A percentile compares a stretch with the other conserved stretches of the same genome.
Evolutionary conservation across 1,140 invertebrate genomes (phyloP).

Genomic region (Gonatopus flavifemur): DNA sequence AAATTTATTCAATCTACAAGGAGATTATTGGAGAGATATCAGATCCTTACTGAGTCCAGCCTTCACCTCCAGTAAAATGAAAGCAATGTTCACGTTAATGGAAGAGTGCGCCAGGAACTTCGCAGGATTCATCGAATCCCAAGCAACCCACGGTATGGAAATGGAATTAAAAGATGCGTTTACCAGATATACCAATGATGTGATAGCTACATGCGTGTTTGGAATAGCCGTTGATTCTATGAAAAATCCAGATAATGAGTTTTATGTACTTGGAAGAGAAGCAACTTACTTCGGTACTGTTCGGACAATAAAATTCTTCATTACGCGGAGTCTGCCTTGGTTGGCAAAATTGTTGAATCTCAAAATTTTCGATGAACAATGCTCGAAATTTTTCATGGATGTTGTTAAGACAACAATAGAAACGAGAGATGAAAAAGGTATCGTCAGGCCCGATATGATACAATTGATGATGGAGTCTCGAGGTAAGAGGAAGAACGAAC

Average conservation of each 20-base stretch:
- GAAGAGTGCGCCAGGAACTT: constrained; percentile 21
- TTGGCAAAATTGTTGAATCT: background rate
- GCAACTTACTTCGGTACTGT: constrained; percentile 9
- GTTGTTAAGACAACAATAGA: background rate
- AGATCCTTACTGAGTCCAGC: constrained; percentile 40
- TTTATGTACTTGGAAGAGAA: constrained; percentile 28
- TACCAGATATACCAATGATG: constrained; percentile 52
- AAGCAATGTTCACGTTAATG: constrained; percentile 32
- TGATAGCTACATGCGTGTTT: constrained; percentile 55
- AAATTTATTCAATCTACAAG: constrained; percentile 40
- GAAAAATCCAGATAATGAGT: constrained; percentile 35
- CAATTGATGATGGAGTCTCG: background rate
- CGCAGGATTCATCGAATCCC: constrained; percentile 1
- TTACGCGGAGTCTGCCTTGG: background rate
- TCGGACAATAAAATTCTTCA: background rate
- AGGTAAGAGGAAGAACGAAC: background rate
- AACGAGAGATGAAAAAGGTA: background rate
- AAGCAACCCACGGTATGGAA: constrained; percentile 4
- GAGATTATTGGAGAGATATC: constrained; percentile 42
- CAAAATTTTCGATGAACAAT: background rate
- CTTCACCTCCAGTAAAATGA: constrained; percentile 46
- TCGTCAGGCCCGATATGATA: background rate
- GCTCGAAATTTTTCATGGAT: background rate
- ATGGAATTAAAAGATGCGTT: constrained; percentile 28
- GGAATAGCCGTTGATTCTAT: constrained; percentile 59